phyloP scores from a whole-genome alignment of 2,797 vertebrate genomes.

The Cryptoblepharus egeriae region DNA sequence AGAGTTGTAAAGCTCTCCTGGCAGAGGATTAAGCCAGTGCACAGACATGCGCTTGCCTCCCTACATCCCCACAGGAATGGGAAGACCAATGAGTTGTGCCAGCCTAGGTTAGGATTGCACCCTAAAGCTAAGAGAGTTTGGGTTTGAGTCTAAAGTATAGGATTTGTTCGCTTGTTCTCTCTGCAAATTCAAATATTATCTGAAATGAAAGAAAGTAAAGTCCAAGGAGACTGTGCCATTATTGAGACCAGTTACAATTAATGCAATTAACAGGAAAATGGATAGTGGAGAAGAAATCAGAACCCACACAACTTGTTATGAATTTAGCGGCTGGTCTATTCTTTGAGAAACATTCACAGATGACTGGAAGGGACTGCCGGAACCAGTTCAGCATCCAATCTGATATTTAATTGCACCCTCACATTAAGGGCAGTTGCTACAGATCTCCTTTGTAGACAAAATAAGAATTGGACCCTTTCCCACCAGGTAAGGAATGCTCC shows the following conservation, averaged over 20 bases:
- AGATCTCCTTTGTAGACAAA: conserved; percentile 30
- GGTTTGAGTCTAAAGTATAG: background rate
- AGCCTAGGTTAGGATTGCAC: no score
- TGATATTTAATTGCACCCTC: background rate
- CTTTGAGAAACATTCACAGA: conserved; percentile 1
- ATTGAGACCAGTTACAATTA: background rate
- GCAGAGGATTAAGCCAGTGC: no score
- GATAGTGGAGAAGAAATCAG: conserved; percentile 41
- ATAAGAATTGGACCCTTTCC: conserved; percentile 29
- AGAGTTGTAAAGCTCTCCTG: no score
- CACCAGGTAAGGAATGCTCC: background rate
- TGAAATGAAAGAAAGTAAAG: background rate
- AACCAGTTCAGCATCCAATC: conserved; percentile 27
- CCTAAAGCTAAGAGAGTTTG: background rate
- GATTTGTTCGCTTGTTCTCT: no score
- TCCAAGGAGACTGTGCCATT: conserved; percentile 38
- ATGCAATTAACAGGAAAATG: background rate
- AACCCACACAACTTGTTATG: conserved; percentile 21
- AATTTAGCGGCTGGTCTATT: conserved; percentile 35
- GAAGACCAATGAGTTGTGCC: no score
- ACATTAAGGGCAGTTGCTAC: conserved; percentile 9
- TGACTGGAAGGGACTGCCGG: conserved; percentile 40
- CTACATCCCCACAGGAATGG: no score
- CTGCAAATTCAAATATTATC: no score
- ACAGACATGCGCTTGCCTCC: no score